phyloP scores from a whole-genome alignment of 2,113 vertebrate genomes.

The human (Homo sapiens) region GRCh38 chr1:201480001-201480500 shows the following conservation, averaged over 20 bases:
- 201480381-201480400: too few species aligned
- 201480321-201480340: too few species aligned
- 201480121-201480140: not conserved
- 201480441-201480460: not conserved
- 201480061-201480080: not conserved
- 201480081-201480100: not conserved
- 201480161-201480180: not conserved
- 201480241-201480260: not conserved
- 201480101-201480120: not conserved
- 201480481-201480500: not conserved
- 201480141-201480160: not conserved
- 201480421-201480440: not conserved
- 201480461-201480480: slow-evolving; percentile 14
- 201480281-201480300: not conserved
- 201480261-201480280: not conserved
- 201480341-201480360: not conserved
- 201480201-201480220: not conserved
- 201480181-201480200: not conserved
- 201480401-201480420: not conserved
- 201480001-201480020: not conserved
- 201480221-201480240: not conserved
- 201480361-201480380: not conserved
- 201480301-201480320: not conserved
- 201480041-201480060: not conserved
- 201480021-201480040: not conserved